Evolutionary conservation across 2,797 vertebrate genomes (phyloP).

Genomic region (Anabas testudineus): DNA sequence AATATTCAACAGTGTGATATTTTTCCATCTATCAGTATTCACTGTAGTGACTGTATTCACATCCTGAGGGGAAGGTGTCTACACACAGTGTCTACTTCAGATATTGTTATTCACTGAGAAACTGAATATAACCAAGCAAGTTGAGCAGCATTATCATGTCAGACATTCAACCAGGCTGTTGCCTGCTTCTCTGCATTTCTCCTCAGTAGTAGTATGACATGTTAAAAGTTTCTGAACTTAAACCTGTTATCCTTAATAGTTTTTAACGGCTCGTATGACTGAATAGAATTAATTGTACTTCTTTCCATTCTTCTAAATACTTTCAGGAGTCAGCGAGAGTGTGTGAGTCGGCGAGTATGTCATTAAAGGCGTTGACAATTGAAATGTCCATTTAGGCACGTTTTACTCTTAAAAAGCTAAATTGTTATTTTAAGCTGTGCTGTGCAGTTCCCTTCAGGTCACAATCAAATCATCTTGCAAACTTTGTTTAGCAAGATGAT

Average conservation of each 20-base stretch:
- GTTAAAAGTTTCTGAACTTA: background rate
- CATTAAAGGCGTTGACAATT: background rate
- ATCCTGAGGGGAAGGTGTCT: background rate
- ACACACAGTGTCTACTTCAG: slow-evolving; percentile 11
- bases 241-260: too few relatives aligned
- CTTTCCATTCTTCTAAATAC: background rate
- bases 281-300: background rate
- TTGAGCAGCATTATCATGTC: slow-evolving; percentile 13
- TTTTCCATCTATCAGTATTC: background rate
- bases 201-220: background rate
- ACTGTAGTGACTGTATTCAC: background rate
- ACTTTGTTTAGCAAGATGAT: background rate
- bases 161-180: background rate
- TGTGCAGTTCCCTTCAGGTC: background rate
- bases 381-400: background rate
- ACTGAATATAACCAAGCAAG: slow-evolving; percentile 10
- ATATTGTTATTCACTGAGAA: slow-evolving; percentile 16
- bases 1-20: background rate
- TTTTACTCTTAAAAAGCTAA: background rate
- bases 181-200: slow-evolving; percentile 1
- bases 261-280: too few relatives aligned
- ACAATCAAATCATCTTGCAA: background rate
- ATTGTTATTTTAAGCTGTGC: background rate
- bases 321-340: background rate
- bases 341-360: background rate